Conservation (phyloP, 2,888 invertebrate species). For the Hypolimnas misippus region DNA sequence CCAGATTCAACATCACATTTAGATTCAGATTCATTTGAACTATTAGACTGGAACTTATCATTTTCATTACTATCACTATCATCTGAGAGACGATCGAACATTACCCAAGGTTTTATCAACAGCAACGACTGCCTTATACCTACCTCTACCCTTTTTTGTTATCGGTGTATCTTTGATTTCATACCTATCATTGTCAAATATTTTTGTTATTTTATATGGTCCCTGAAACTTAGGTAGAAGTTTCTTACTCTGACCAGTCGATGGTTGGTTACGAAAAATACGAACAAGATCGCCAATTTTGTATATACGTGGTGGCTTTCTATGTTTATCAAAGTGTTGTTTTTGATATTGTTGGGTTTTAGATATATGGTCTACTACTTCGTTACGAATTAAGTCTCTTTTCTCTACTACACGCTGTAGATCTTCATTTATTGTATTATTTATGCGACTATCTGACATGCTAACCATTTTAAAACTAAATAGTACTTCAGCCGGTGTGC, state of each 20-base stretch:
- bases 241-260: neutral
- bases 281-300: neutral
- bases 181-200: neutral
- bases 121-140: neutral
- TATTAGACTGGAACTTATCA: too few species aligned
- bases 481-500: neutral
- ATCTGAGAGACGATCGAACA: too few species aligned
- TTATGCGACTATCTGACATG: neutral
- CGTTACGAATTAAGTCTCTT: neutral
- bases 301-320: neutral
- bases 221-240: constrained; percentile 1
- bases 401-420: neutral
- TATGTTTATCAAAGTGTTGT: neutral
- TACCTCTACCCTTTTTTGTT: neutral
- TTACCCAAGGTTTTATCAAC: neutral
- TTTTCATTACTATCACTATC: too few species aligned
- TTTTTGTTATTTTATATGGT: neutral
- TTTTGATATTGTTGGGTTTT: constrained; percentile 1
- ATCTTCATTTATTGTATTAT: neutral
- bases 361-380: constrained; percentile 3
- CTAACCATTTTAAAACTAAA: neutral
- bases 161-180: neutral
- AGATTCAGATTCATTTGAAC: too few species aligned
- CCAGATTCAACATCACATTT: too few species aligned
- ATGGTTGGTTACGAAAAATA: neutral